phyloP scores from a whole-genome alignment of 2,113 vertebrate genomes.

The Limanda limanda region DNA sequence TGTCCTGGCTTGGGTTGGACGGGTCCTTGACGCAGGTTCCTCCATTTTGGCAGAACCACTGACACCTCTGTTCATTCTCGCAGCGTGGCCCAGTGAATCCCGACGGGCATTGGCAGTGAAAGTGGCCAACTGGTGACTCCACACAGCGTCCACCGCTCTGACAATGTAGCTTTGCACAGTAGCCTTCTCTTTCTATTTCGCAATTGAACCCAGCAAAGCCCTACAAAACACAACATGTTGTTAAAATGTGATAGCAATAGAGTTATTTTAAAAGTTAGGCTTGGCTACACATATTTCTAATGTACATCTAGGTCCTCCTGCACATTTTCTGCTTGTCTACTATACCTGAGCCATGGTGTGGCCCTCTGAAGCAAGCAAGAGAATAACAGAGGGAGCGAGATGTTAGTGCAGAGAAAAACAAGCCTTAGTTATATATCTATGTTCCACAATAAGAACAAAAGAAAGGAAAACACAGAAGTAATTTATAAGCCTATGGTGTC shows the following conservation, averaged over 20 bases:
- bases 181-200: constrained; percentile 81
- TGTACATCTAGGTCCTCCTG: constrained; percentile 5
- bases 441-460: constrained; percentile 1
- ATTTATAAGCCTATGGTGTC: not conserved
- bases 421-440: constrained; percentile 25
- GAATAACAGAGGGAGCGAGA: constrained; percentile 65
- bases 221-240: constrained; percentile 67
- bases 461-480: constrained; percentile 4
- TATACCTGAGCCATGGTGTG: constrained; percentile 77
- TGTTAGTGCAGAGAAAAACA: constrained; percentile 59
- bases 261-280: not conserved
- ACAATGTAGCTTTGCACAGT: constrained; percentile 86
- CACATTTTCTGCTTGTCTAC: constrained; percentile 37
- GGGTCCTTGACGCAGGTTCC: constrained; percentile 85
- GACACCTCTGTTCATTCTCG: constrained; percentile 79
- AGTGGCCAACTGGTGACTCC: constrained; percentile 72
- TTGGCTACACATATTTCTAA: not conserved
- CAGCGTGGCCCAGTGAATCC: constrained; percentile 85
- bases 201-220: constrained; percentile 90
- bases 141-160: constrained; percentile 87
- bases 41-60: constrained; percentile 85
- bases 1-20: constrained; percentile 78
- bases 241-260: constrained; percentile 1
- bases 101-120: constrained; percentile 84
- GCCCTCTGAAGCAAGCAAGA: constrained; percentile 79